Base-by-base conservation (phyloP, 2,797 vertebrate genomes). In the Cuculus canorus region DNA sequence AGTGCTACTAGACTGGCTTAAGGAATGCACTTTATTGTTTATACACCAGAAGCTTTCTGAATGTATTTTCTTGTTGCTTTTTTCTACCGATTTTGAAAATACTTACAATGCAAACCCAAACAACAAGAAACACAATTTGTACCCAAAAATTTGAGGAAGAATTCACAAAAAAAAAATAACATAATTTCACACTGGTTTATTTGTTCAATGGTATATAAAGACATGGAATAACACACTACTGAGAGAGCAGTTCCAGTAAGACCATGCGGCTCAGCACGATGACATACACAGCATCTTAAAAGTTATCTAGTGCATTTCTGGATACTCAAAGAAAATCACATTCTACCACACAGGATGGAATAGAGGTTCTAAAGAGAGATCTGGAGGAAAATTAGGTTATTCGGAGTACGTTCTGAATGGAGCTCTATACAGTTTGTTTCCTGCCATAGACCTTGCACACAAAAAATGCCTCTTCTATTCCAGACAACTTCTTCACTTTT, bases 261-360 rank as follows among this genome's bases (percentile, higher is more conserved):
- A 88, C 59, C 23, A 23, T 37, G 28, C 61, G 90, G 88, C 78
- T 53, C 81, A 91, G 83, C 65, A 91, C 92, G 81, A 96, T 77
- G 89, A 90, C 68, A 87, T 43, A 91, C 32, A 80, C 30, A 73
- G 33, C 32, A 86, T 88, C 88, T 94, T 96, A 84, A 96, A 93
- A 93, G 91, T 85, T 89, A 95, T 96, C 92, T 96, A 88, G 90
- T 64, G 50, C 75, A 88, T 71, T 88, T 91, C 84, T 94, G 92
- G 82, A 8, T 45, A 73, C 86, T 90, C 64, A 50, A 78, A 95
- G 76, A 94, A 95, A 94, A 90, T 88, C 81, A 93, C 54, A 78
- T 95, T 95, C 87, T 87, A 88, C 64, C 61, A 83, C 50, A 70
- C 63, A 48, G 83, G 79, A 85, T 35, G 53, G 80, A 96, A 92